Conservation (phyloP, 2,888 invertebrate genomes). For the Lepidochitona cinerea region DNA sequence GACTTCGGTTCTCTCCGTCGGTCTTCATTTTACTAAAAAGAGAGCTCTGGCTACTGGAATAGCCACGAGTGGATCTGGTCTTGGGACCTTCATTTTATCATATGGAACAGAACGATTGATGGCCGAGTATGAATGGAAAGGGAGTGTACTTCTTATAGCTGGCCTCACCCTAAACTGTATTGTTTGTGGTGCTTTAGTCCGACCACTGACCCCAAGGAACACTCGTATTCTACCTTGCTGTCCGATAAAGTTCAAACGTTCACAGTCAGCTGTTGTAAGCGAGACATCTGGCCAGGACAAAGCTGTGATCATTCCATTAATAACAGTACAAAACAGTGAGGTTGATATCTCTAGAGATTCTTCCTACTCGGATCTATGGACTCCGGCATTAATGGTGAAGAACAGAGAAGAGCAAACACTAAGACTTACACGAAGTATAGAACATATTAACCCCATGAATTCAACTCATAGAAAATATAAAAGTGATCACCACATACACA, state of each 20-base stretch:
- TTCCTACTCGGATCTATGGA: too few species aligned
- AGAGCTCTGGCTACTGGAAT: slow-evolving; percentile 96
- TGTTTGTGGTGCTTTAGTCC: slow-evolving; percentile 90
- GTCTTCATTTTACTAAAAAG: slow-evolving; percentile 94
- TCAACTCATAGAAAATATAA: neutral
- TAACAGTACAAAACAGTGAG: neutral
- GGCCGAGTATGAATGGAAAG: slow-evolving; percentile 49
- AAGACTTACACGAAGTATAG: neutral
- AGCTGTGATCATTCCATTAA: neutral
- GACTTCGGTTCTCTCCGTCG: slow-evolving; percentile 97
- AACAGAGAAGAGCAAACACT: neutral
- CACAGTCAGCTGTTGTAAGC: neutral
- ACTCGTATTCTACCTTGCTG: neutral
- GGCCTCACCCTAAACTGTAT: slow-evolving; percentile 88
- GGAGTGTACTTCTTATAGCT: slow-evolving; percentile 76
- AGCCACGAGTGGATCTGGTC: slow-evolving; percentile 95
- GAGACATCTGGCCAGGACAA: neutral
- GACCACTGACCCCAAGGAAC: slow-evolving; percentile 78
- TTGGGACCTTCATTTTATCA: slow-evolving; percentile 94
- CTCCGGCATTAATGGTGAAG: neutral
- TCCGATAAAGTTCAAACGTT: neutral
- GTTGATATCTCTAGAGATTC: neutral
- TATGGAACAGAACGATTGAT: slow-evolving; percentile 75
- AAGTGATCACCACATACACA: neutral
- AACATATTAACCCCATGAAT: neutral